phyloP scores from a whole-genome alignment of 2,888 invertebrate genomes.

The Pollenia angustigena region DNA sequence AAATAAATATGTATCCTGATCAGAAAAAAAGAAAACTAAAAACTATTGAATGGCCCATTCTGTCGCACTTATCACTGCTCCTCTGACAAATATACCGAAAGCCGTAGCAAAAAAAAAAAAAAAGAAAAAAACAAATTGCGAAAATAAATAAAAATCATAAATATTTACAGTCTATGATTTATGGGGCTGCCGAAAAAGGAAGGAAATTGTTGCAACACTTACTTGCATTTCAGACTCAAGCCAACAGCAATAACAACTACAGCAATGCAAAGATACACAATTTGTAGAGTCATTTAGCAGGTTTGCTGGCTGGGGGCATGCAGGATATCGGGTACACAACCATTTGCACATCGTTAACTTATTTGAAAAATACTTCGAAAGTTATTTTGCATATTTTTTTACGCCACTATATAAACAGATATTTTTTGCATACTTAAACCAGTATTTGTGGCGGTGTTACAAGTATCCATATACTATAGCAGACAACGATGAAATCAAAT shows the following conservation, averaged over 20 bases:
- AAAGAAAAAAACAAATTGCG: constrained; percentile 73
- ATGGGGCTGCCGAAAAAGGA: constrained; percentile 75
- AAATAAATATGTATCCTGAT: neutral
- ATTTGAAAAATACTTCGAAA: neutral
- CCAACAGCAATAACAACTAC: neutral
- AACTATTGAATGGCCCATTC: constrained; percentile 13
- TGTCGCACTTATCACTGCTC: constrained; percentile 30
- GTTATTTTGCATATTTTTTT: constrained; percentile 8
- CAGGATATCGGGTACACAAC: too few species aligned
- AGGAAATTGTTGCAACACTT: constrained; percentile 55
- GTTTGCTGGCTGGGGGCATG: neutral
- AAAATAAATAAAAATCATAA: constrained; percentile 77
- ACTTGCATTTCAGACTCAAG: constrained; percentile 9
- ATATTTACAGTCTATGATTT: constrained; percentile 82
- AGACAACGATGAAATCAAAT: constrained; percentile 5
- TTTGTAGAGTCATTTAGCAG: neutral
- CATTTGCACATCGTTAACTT: constrained; percentile 8
- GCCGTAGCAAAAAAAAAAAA: constrained; percentile 73
- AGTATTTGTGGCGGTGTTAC: neutral
- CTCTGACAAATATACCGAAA: constrained; percentile 35
- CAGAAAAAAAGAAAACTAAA: neutral
- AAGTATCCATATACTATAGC: neutral
- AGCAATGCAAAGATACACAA: constrained; percentile 21
- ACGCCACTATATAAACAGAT: constrained; percentile 14
- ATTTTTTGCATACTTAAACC: neutral